phyloP scores from a whole-genome alignment of 2,113 vertebrate genomes.

The Australoheros scitulus region DNA sequence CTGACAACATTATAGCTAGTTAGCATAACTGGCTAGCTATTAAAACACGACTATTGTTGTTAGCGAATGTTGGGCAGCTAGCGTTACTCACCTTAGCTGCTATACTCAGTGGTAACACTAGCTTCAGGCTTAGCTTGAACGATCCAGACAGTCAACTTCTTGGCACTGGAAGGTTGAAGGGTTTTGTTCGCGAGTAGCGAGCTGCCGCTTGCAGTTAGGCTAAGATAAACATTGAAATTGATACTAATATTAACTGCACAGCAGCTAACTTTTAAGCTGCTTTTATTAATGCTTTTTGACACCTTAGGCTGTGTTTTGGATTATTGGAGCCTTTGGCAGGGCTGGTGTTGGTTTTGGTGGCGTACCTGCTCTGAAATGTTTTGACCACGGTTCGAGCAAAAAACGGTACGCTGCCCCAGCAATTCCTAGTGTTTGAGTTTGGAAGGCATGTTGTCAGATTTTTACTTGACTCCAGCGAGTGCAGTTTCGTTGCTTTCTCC shows the following conservation, averaged over 20 bases:
- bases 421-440: constrained; percentile 2
- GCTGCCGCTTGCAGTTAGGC: constrained; percentile 23
- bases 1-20: constrained; percentile 59
- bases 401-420: neutral
- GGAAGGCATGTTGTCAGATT: neutral
- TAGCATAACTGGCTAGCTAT: constrained; percentile 59
- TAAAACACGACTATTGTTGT: constrained; percentile 66
- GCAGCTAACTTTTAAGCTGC: neutral
- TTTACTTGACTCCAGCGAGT: neutral
- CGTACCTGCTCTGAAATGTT: constrained; percentile 42
- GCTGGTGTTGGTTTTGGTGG: constrained; percentile 10
- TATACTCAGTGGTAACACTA: neutral
- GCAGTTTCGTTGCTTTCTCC: neutral
- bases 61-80: constrained; percentile 22
- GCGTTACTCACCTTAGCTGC: neutral
- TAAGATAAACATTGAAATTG: constrained; percentile 23
- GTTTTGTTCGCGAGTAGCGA: constrained; percentile 34
- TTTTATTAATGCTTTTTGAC: neutral
- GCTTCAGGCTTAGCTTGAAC: constrained; percentile 18
- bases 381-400: constrained; percentile 16
- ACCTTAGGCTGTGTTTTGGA: neutral
- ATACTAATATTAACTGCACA: neutral
- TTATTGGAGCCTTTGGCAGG: neutral
- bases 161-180: neutral
- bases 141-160: constrained; percentile 43